Conservation (phyloP, 2,113 vertebrate species). For the Oceanodroma tethys region DNA sequence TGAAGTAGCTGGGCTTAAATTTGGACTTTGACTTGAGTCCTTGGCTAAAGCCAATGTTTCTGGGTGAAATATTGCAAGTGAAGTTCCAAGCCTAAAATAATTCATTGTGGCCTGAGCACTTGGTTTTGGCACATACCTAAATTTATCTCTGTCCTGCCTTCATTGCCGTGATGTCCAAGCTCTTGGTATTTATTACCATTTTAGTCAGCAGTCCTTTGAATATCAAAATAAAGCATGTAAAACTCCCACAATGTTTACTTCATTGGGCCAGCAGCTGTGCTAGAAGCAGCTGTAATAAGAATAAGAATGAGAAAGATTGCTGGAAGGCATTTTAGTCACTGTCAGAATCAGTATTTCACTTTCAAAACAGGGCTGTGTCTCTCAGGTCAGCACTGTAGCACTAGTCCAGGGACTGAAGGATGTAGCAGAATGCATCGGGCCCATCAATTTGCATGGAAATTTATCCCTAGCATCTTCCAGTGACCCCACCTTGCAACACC, state of each 20-base stretch:
- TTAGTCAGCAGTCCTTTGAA: conserved; percentile 13
- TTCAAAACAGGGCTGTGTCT: background rate
- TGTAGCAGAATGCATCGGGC: background rate
- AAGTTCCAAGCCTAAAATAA: background rate
- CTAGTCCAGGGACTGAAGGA: background rate
- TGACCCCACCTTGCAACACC: background rate
- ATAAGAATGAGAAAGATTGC: background rate
- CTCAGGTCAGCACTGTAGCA: background rate
- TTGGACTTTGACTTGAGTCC: background rate
- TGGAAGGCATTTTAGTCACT: background rate
- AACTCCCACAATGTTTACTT: background rate
- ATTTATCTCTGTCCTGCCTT: background rate
- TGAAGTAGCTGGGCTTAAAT: background rate
- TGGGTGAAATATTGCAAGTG: background rate
- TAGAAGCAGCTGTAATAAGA: background rate
- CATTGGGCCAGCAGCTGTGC: background rate
- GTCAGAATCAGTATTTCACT: background rate
- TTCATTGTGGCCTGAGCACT: background rate
- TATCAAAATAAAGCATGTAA: background rate
- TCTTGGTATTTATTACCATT: background rate
- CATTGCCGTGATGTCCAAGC: background rate
- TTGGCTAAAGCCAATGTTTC: background rate
- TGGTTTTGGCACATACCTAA: background rate
- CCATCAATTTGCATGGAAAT: background rate
- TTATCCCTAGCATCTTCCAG: background rate